A percentile compares a stretch with the other conserved stretches of the same genome.
These are phyloP conservation scores for Lerista edwardsae DNA, from an alignment of 2,797 vertebrate genomes.

Conservation along the genomic window DNA sequence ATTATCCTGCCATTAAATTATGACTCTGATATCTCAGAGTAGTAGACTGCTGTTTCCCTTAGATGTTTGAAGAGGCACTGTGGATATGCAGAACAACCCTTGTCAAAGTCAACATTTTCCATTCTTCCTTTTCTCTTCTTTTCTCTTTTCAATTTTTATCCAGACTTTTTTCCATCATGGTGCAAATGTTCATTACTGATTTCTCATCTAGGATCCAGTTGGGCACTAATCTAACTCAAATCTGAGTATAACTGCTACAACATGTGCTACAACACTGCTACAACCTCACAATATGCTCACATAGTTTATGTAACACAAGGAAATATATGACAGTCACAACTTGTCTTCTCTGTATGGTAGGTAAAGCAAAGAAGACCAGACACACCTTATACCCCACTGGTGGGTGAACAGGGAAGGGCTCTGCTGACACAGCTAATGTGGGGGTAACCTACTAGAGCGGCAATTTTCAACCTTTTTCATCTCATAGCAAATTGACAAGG, in stretches of 20 bases:
- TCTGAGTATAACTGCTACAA: not conserved
- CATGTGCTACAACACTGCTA: not conserved
- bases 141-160: not conserved
- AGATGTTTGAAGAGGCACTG: not conserved
- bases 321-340: not conserved
- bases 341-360: not conserved
- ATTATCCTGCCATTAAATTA: not conserved
- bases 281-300: too few species aligned
- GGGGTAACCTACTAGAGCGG: not conserved
- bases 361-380: not conserved
- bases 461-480: too few species aligned
- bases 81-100: not conserved
- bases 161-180: not conserved
- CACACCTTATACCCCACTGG: not conserved
- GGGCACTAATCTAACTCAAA: not conserved
- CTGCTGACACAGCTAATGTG: not conserved
- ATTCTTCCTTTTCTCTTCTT: too few species aligned
- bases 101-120: not conserved
- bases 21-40: not conserved
- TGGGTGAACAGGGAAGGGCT: not conserved
- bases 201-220: too few species aligned
- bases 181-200: not conserved
- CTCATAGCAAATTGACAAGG: too few species aligned
- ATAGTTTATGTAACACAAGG: not conserved
- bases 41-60: not conserved